Evolutionary conservation across 2,797 vertebrate species (phyloP).

Genomic region (Crenichthys baileyi): DNA sequence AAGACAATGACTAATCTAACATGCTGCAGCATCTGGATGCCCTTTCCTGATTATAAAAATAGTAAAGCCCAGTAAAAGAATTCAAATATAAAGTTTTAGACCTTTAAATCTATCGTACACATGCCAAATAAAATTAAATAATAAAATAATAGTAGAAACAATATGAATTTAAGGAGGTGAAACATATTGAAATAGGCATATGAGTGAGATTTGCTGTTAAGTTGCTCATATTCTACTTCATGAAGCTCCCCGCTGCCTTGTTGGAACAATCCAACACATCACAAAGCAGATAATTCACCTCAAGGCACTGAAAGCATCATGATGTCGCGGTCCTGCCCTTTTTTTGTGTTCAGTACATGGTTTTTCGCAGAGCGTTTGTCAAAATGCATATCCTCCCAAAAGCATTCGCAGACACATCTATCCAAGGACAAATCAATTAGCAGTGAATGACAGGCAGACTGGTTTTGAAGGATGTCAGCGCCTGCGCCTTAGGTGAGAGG

Average conservation of each 20-base stretch:
- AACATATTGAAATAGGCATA: neutral
- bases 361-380: conserved; percentile 55
- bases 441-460: conserved; percentile 71
- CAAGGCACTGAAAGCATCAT: conserved; percentile 11
- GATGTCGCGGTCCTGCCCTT: conserved; percentile 37
- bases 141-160: neutral
- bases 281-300: conserved; percentile 52
- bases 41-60: neutral
- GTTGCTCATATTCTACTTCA: conserved; percentile 21
- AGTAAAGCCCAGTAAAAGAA: conserved; percentile 10
- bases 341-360: conserved; percentile 27
- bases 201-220: neutral
- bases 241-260: conserved; percentile 35
- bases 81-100: too few relatives aligned
- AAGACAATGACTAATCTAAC: neutral
- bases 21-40: neutral
- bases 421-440: conserved; percentile 85
- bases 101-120: too few relatives aligned
- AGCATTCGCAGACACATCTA: conserved; percentile 58
- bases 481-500: conserved; percentile 77
- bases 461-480: conserved; percentile 78
- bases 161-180: neutral
- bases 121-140: neutral
- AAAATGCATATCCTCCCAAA: conserved; percentile 61
- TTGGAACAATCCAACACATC: conserved; percentile 52